Base-by-base conservation (phyloP, 2,888 invertebrate species). In the Drosophila crucigera region DNA sequence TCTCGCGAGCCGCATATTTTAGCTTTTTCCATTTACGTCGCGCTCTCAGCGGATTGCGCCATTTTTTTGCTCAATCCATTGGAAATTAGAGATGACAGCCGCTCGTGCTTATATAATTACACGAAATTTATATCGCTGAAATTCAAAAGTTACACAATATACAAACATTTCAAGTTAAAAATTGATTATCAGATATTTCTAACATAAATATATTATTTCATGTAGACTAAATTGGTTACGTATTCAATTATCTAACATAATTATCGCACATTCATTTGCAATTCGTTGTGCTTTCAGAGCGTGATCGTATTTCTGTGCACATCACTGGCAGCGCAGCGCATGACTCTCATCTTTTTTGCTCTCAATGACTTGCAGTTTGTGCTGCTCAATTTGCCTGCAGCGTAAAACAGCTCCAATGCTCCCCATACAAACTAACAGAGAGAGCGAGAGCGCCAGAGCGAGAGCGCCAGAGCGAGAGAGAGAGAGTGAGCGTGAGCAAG, bases 291-390 rank as follows among this genome's bases (percentile, higher is more conserved):
- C 28, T 58, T 49, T 65, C 25, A 9, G 10, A n/a, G 39, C 22
- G 30, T 41, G 37, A 30, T 73, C 66, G 35, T 43, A 43, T 19
- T 55, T 16, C 16, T 35, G 22, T 58, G 54, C 52, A 22, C 76
- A 76, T 47, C 81, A 68, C 73, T 73, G 50, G 22, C 63, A 67
- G 22, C 66, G 63, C 70, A 59, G 60, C 33, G 72, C 54, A 76
- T 82, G 76, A 82, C 78, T 88, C 88, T 89, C 67, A 56, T 72
- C 64, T 74, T 89, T 90, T 47, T 80, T 83, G 80, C 89, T 90
- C 85, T 85, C 90, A 88, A 88, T 85, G 85, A 90, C 85, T 90
- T 88, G 85, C 89, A 90, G 65, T 88, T 90, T 83, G 85, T 70
- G 68, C 77, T 77, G 77, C 82, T 84, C 83, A 80, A 74, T 88